Evolutionary conservation across 2,797 vertebrate species (phyloP).

Genomic region (Cynopterus sphinx): DNA sequence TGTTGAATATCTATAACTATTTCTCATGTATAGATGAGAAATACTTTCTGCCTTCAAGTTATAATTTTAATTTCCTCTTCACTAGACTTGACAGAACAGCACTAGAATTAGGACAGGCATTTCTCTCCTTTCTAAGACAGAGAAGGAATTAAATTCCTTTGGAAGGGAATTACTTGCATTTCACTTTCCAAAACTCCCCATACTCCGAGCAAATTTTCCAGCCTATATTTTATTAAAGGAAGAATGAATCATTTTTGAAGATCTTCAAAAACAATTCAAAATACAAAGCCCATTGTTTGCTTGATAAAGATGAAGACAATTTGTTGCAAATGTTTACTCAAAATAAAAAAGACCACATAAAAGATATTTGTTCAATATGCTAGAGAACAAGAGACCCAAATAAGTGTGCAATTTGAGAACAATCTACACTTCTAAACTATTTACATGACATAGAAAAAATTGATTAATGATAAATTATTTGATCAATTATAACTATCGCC

Average conservation of each 20-base stretch:
- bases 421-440: neutral
- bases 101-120: neutral
- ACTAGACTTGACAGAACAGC: neutral
- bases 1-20: no score
- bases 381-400: neutral
- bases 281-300: neutral
- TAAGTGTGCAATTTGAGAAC: neutral
- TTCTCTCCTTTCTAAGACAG: neutral
- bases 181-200: neutral
- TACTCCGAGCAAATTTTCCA: neutral
- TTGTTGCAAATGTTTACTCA: neutral
- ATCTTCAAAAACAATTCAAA: conserved; percentile 8
- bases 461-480: neutral
- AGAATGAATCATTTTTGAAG: neutral
- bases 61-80: neutral
- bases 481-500: neutral
- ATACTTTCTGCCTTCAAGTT: neutral
- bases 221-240: neutral
- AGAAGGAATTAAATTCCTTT: neutral
- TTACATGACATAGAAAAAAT: neutral
- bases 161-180: neutral
- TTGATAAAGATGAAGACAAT: conserved; percentile 25
- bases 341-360: neutral
- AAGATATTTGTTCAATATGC: neutral
- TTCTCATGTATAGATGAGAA: neutral